phyloP scores from a whole-genome alignment of 2,888 invertebrate genomes.

The Idaea straminata region DNA sequence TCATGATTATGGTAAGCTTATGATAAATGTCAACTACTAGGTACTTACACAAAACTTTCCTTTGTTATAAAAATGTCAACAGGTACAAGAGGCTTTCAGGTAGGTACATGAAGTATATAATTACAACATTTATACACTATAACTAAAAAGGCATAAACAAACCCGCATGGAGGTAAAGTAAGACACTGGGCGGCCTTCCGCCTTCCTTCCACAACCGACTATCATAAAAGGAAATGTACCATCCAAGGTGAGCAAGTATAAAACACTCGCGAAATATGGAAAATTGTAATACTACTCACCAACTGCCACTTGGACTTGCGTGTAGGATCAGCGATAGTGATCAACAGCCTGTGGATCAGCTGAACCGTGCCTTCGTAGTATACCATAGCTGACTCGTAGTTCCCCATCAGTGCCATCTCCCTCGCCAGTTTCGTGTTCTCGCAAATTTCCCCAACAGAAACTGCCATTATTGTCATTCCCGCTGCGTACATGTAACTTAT shows the following conservation, averaged over 20 bases:
- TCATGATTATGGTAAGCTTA: too few relatives aligned
- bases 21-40: background rate
- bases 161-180: conserved; percentile 34
- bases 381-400: conserved; percentile 96
- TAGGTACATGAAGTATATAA: background rate
- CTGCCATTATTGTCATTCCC: conserved; percentile 91
- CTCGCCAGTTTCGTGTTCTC: conserved; percentile 97
- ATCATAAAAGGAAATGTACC: conserved; percentile 67
- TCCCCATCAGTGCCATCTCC: conserved; percentile 96
- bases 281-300: conserved; percentile 74
- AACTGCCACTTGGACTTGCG: conserved; percentile 94
- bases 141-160: conserved; percentile 21
- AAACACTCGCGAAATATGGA: conserved; percentile 23
- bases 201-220: conserved; percentile 51
- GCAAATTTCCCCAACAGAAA: conserved; percentile 93
- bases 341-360: conserved; percentile 92
- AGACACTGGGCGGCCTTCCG: conserved; percentile 62
- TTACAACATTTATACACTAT: background rate
- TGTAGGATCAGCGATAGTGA: conserved; percentile 88
- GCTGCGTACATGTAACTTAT: conserved; percentile 74
- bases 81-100: background rate
- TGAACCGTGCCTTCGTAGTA: conserved; percentile 96
- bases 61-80: background rate
- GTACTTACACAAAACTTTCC: background rate
- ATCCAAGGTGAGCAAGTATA: conserved; percentile 62